phyloP scores from a whole-genome alignment of 2,113 vertebrate species.

The Rhinichthys klamathensis region DNA sequence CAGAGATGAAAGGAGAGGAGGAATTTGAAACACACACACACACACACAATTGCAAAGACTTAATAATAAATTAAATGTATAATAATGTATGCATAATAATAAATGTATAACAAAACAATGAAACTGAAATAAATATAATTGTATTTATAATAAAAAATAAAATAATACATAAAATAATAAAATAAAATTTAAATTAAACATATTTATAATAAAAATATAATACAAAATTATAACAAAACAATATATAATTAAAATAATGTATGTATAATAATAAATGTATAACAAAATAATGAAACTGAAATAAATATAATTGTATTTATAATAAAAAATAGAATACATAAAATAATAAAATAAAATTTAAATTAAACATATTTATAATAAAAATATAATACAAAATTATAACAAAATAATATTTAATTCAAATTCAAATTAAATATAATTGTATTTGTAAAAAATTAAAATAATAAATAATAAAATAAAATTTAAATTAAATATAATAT shows the following conservation, averaged over 20 bases:
- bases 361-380: too few species aligned
- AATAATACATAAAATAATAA: background rate
- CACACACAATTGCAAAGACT: constrained; percentile 42
- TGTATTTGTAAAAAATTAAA: background rate
- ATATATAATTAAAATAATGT: background rate
- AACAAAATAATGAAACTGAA: background rate
- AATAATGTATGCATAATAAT: too few species aligned
- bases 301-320: background rate
- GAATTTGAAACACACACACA: constrained; percentile 1
- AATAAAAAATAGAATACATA: background rate
- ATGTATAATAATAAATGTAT: background rate
- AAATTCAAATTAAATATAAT: background rate
- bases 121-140: background rate
- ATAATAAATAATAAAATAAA: background rate
- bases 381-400: too few species aligned
- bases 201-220: too few species aligned
- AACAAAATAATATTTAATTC: background rate
- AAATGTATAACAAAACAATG: background rate
- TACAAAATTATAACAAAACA: too few species aligned
- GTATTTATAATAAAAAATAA: too few species aligned
- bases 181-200: too few species aligned
- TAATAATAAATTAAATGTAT: background rate
- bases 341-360: too few species aligned
- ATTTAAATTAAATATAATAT: background rate
- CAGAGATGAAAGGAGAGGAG: constrained; percentile 34